phyloP scores from a whole-genome alignment of 2,888 invertebrate genomes.

The Achlya flavicornis region DNA sequence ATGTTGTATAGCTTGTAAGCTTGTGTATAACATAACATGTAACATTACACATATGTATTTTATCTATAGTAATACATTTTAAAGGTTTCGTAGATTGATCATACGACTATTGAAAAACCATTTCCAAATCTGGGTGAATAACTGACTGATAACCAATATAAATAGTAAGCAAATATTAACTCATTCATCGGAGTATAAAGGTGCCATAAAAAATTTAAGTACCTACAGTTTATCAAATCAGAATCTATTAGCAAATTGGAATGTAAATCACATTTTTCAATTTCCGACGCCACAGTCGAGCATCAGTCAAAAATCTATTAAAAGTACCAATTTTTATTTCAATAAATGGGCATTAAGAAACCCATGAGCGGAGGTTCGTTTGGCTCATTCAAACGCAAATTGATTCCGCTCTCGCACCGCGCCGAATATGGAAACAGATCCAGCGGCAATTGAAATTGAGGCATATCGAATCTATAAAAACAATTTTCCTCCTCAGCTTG shows the following conservation, averaged over 20 bases:
- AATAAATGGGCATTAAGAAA: conserved; percentile 61
- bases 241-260: neutral
- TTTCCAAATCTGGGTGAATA: too few relatives aligned
- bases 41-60: neutral
- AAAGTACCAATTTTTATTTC: conserved; percentile 40
- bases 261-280: neutral
- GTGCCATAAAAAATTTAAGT: neutral
- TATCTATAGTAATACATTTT: too few relatives aligned
- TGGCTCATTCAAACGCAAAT: conserved; percentile 68
- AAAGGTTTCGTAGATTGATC: too few relatives aligned
- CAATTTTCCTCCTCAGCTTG: conserved; percentile 72
- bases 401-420: conserved; percentile 57
- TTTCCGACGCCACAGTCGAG: conserved; percentile 2
- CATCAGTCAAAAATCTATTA: conserved; percentile 15
- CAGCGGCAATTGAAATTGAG: conserved; percentile 74
- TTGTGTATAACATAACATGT: too few relatives aligned
- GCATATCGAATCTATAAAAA: conserved; percentile 80
- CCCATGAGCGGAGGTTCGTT: conserved; percentile 43
- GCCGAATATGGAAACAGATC: conserved; percentile 68
- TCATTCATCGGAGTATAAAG: neutral
- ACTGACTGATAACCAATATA: too few relatives aligned
- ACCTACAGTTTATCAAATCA: neutral
- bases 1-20: too few relatives aligned
- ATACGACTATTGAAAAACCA: too few relatives aligned
- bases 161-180: too few relatives aligned